Conservation (phyloP, 2,797 vertebrate species). For the Pangasius djambal region DNA sequence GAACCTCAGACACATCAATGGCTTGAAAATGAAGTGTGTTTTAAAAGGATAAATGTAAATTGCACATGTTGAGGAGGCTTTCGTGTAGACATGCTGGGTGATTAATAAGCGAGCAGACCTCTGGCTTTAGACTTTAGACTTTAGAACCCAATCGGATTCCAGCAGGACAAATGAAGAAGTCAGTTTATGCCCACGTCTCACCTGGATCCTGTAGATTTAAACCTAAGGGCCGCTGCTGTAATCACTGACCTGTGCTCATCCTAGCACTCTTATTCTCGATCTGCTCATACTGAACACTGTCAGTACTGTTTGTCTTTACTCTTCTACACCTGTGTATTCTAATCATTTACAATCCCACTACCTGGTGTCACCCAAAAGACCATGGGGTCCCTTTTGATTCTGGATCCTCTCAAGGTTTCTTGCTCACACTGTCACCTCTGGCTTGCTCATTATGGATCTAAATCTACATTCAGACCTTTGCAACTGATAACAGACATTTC, state of each 20-base stretch:
- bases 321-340: neutral
- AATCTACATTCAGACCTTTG: neutral
- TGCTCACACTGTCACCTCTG: neutral
- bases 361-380: neutral
- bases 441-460: neutral
- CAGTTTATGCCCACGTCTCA: neutral
- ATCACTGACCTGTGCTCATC: neutral
- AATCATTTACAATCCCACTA: neutral
- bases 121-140: neutral
- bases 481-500: neutral
- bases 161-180: neutral
- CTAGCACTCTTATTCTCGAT: neutral
- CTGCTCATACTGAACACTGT: neutral
- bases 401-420: neutral
- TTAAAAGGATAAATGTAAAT: neutral
- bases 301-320: neutral
- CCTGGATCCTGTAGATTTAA: neutral
- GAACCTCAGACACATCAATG: conserved; percentile 9
- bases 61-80: neutral
- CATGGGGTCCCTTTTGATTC: neutral
- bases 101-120: neutral
- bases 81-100: neutral
- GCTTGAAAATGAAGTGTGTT: neutral
- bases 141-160: neutral
- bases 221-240: neutral